Conservation (phyloP, 1,140 invertebrate genomes). For the Triops cancriformis region DNA sequence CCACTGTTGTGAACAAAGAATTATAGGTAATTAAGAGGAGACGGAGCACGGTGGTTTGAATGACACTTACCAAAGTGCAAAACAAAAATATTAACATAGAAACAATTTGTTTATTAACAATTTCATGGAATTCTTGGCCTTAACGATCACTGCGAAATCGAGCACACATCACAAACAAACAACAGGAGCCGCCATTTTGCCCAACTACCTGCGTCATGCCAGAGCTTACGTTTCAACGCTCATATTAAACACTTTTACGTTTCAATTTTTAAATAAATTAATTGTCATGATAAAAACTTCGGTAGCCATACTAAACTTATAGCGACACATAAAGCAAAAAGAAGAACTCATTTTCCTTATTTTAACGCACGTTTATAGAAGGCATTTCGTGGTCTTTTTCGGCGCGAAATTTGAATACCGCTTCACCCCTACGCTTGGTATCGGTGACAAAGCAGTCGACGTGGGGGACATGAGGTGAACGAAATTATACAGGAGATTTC, state of each 20-base stretch:
- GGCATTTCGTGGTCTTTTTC: not conserved
- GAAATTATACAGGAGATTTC: too few species aligned
- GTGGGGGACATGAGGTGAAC: too few species aligned
- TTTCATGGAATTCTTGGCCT: conserved; percentile 13
- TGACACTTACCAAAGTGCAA: not conserved
- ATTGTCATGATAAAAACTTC: too few species aligned
- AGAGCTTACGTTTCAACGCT: not conserved
- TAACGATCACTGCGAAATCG: conserved; percentile 2
- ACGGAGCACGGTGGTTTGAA: not conserved
- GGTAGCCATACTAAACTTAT: too few species aligned
- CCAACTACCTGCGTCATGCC: not conserved
- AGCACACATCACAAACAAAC: conserved; percentile 10
- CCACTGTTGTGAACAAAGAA: too few species aligned
- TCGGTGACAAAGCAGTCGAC: too few species aligned
- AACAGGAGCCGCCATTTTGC: not conserved
- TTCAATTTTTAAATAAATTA: too few species aligned
- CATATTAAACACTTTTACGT: not conserved
- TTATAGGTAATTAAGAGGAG: not conserved
- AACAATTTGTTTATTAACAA: not conserved
- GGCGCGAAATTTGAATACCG: not conserved
- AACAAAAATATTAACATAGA: not conserved
- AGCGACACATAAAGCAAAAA: too few species aligned
- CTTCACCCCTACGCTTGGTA: too few species aligned
- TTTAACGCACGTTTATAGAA: too few species aligned
- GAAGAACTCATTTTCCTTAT: too few species aligned